phyloP scores from a whole-genome alignment of 2,888 invertebrate species.

The Zaprionus obscuricornis region DNA sequence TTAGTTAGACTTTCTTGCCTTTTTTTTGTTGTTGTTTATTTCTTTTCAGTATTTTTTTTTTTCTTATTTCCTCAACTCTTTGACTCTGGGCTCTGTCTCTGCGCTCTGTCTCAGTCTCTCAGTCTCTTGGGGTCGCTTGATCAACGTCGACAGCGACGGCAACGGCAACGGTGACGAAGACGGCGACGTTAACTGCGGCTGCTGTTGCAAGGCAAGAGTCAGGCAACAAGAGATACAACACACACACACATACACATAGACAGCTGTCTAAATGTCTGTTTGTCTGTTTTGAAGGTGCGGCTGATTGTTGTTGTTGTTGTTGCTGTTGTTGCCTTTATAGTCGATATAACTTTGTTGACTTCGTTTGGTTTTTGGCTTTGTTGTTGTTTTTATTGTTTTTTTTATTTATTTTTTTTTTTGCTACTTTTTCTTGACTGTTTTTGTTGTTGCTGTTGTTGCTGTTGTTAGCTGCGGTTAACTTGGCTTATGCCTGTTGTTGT shows the following conservation, averaged over 20 bases:
- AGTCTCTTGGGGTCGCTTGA: constrained; percentile 41
- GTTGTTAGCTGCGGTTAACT: neutral
- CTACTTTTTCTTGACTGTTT: constrained; percentile 53
- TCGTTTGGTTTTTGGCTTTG: constrained; percentile 46
- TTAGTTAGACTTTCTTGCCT: neutral
- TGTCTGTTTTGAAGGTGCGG: constrained; percentile 66
- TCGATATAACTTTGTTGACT: constrained; percentile 58
- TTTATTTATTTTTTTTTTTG: constrained; percentile 36
- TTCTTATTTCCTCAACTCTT: constrained; percentile 29
- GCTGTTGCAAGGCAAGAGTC: constrained; percentile 50
- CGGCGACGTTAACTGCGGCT: constrained; percentile 9
- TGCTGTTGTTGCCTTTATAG: constrained; percentile 53
- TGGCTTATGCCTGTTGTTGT: constrained; percentile 15
- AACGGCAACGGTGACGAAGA: neutral
- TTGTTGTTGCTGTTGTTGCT: constrained; percentile 16
- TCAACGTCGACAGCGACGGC: constrained; percentile 18
- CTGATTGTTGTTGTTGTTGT: constrained; percentile 42
- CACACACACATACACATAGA: constrained; percentile 22
- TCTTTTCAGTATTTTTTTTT: constrained; percentile 5
- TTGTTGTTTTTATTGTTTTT: constrained; percentile 33
- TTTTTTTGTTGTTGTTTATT: neutral
- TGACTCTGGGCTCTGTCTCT: too few species aligned
- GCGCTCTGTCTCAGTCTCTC: neutral
- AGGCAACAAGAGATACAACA: constrained; percentile 39
- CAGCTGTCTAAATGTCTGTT: constrained; percentile 16